A percentile compares a stretch with the other conserved stretches of the same genome.
These are phyloP conservation scores for Lemur catta DNA, from an alignment of 2,797 vertebrate species.

Conservation along the genomic window DNA sequence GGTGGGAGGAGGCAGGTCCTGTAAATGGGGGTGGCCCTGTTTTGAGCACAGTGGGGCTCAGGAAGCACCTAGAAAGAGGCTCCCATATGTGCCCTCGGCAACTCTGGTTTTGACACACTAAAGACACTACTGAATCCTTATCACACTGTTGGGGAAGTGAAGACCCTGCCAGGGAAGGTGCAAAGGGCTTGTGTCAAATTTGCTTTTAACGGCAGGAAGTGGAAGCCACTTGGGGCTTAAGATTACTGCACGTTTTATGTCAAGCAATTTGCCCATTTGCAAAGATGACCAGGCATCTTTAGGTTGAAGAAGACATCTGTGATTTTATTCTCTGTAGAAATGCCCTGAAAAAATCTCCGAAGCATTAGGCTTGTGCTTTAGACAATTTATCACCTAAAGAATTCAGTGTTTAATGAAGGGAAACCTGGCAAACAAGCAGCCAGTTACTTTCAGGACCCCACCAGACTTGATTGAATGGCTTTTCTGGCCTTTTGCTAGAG, in stretches of 20 bases:
- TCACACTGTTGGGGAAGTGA: not conserved
- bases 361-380: not conserved
- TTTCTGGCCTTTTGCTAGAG: conserved; percentile 20
- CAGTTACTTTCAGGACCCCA: not conserved
- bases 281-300: conserved; percentile 15
- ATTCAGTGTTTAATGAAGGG: conserved; percentile 18
- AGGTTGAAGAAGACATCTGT: not conserved
- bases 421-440: not conserved
- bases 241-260: not conserved
- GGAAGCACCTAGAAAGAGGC: not conserved
- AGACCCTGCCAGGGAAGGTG: not conserved
- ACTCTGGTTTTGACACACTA: not conserved
- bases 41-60: not conserved
- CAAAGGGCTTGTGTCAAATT: not conserved
- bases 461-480: not conserved
- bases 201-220: not conserved
- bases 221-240: not conserved
- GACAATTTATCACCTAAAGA: not conserved
- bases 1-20: not conserved
- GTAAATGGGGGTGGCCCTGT: not conserved
- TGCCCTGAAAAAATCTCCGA: not conserved
- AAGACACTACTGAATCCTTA: not conserved
- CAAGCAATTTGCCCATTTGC: conserved; percentile 19
- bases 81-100: not conserved
- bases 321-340: conserved; percentile 32